Base-by-base conservation (phyloP, 2,888 invertebrate species). In the Rhyacophila evoluta region DNA sequence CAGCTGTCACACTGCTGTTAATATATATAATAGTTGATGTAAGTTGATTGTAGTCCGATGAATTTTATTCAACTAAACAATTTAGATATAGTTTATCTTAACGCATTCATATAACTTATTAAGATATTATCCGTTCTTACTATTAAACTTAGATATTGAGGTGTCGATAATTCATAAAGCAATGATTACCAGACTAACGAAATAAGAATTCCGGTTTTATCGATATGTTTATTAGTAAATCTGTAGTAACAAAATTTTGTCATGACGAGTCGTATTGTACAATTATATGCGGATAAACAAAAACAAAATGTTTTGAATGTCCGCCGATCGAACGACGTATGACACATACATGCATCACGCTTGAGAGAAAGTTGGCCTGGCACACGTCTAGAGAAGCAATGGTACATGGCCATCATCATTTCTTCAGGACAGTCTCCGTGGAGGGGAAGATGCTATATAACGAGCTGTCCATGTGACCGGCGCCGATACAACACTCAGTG, bases 301-400 rank as follows among this genome's bases (percentile, higher is more conserved):
- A 55, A 55, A 25, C 55, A 10, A 55, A 8, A 55, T 25, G 15
- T n/a, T 55, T 8, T 19, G 19, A 12, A 19, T 25, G 10, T 5
- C 12, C 3, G 15, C 15, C 55, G 55, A 55, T 10, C 55, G 19
- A 12, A 2, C 55, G 55, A 11, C 29, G 37, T 74, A 41, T 74
- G 75, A 70, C 75, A 75, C 39, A 38, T 29, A 55, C 39, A 70
- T 25, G 74, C 36, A 67, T n/a, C 36, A 74, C 55, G 36, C n/a
- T 33, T 19, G 75, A 75, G 75, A 75, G 75, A 75, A 75, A 75
- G 75, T 75, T 75, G 75, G 39, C 71, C 39, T 33, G 69, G 33
- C 10, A 29, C 33, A 69, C 69, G 33, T 33, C 28, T 68, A 10
- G 27, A n/a, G 69, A 38, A 67, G 36, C 67, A 68, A 27, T 69